Evolutionary conservation across 2,888 invertebrate genomes (phyloP), one percentile per base, ranked within the genome.

Genomic region (Steinernema scapterisci): DNA sequence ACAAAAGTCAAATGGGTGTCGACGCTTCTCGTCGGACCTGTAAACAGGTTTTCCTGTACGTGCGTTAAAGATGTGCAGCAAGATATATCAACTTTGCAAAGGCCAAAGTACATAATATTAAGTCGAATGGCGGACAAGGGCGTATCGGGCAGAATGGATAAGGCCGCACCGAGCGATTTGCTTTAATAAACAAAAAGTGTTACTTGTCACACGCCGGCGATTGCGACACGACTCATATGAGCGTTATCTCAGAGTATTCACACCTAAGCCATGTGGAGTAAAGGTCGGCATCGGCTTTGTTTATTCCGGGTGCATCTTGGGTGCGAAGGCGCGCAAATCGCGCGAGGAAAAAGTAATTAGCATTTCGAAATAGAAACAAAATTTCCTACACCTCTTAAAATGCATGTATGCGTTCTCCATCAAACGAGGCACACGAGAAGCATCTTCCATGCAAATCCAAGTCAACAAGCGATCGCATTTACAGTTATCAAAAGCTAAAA

Each of bases 21-120:
- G 63, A 31, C 63, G 63, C 38, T 63, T 38, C 38, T 63, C 38
- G 31, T 63, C 63, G 63, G 63, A 31, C 27, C 63, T 63, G 63
- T 63, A 63, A 63, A 63, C 63, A 63, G 63, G 63, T 63, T 63
- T 63, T 63, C 48, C 63, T 63, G 63, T 63, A 27, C 63, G 63
- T 13, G 16, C 31, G 7, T 3, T 16, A n/a, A 63, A 63, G 27
- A 25, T 16, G 31, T 3, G 63, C 63, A 52, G 21, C 16, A 52
- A 19, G 16, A 9, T 13, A 63, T 63, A 16, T 63, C 63, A 11
- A 3, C 16, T 16, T 31, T 31, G 31, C 31, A 38, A 38, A 38
- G 38, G 38, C 9, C 38, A 38, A 38, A 38, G 38, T n/a, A n/a
- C n/a, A n/a, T n/a, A n/a, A n/a, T 54, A 21, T 54, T 54, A 25